These are phyloP conservation scores for Myotis yumanensis DNA, from an alignment of 2,113 vertebrate species.

Conservation along the genomic window DNA sequence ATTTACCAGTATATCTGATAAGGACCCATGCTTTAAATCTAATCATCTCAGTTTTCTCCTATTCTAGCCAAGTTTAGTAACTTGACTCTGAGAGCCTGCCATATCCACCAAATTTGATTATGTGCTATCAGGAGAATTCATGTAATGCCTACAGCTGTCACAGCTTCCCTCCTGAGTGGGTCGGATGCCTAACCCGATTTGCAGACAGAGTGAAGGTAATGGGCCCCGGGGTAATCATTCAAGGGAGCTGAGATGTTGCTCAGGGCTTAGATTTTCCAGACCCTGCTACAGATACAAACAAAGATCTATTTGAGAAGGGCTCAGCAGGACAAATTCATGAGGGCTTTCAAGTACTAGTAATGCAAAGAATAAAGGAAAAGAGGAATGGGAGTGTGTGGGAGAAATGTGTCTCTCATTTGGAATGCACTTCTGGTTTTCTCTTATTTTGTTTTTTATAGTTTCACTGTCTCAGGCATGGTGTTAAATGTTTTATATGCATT, in stretches of 20 bases:
- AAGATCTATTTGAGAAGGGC: constrained; percentile 39
- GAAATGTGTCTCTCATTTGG: background rate
- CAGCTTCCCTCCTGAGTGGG: constrained; percentile 16
- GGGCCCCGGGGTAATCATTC: constrained; percentile 8
- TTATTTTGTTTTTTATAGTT: constrained; percentile 34
- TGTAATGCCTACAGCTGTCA: constrained; percentile 38
- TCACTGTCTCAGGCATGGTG: background rate
- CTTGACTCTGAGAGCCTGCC: background rate
- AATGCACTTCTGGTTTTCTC: background rate
- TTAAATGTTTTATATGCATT: constrained; percentile 42
- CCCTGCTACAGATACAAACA: background rate
- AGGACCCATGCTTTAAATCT: constrained; percentile 7
- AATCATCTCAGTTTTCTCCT: constrained; percentile 23
- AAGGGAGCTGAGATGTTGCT: constrained; percentile 1
- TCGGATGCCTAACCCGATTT: constrained; percentile 32
- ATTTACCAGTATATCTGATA: constrained; percentile 38
- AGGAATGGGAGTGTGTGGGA: background rate
- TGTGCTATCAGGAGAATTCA: constrained; percentile 46
- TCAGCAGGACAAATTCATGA: constrained; percentile 40
- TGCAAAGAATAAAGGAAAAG: background rate
- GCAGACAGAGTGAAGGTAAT: constrained; percentile 47
- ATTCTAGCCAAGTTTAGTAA: constrained; percentile 36
- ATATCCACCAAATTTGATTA: constrained; percentile 30
- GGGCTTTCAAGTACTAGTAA: constrained; percentile 15
- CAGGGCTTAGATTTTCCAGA: constrained; percentile 39